Evolutionary conservation across 2,797 vertebrate species (phyloP).

Genomic region (Gallirallus australis): DNA sequence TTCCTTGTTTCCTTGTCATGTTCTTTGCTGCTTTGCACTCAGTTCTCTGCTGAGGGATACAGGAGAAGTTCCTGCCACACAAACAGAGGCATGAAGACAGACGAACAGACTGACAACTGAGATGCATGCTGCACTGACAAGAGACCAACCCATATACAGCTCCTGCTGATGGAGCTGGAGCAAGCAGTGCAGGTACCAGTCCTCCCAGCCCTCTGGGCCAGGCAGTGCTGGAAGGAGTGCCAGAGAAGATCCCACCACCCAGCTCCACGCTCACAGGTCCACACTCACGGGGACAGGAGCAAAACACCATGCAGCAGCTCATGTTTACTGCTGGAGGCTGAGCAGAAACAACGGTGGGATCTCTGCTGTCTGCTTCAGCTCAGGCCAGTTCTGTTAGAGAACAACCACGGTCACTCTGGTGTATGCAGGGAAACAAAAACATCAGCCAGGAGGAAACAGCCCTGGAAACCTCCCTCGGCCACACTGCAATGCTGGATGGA

Average conservation of each 20-base stretch:
- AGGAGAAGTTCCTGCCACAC: not conserved
- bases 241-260: not conserved
- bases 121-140: not conserved
- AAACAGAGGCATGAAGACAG: not conserved
- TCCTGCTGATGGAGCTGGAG: not conserved
- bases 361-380: not conserved
- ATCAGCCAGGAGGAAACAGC: not conserved
- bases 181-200: not conserved
- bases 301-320: not conserved
- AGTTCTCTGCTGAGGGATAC: not conserved
- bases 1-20: conserved; percentile 38
- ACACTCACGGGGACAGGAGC: accelerated
- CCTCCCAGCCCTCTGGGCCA: not conserved
- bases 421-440: not conserved
- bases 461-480: not conserved
- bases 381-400: not conserved
- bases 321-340: not conserved
- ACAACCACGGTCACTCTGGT: not conserved
- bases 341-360: not conserved
- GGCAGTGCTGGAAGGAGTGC: not conserved
- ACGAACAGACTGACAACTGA: not conserved
- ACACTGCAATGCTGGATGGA: not conserved
- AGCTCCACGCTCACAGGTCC: not conserved
- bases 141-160: accelerated
- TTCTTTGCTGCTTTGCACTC: conserved; percentile 24